Conservation (phyloP, 2,888 invertebrate species). For the Idaea dimidiata region DNA sequence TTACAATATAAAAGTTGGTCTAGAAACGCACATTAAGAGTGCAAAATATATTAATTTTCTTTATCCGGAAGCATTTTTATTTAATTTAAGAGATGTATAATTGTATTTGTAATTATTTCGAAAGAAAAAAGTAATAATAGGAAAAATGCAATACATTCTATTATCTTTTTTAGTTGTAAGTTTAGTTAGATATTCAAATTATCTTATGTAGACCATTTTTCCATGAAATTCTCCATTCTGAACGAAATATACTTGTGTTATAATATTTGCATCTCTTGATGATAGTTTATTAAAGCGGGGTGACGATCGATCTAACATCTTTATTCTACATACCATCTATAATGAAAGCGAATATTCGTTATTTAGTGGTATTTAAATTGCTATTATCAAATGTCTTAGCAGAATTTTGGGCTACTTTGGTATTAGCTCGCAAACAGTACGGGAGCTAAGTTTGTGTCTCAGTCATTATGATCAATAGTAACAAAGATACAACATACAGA, state of each 20-base stretch:
- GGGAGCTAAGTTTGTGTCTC: no score
- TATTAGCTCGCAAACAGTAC: no score
- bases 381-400: no score
- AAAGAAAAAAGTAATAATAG: slow-evolving; percentile 41
- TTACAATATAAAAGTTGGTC: slow-evolving; percentile 21
- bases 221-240: slow-evolving; percentile 6
- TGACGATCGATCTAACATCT: no score
- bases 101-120: slow-evolving; percentile 40
- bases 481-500: no score
- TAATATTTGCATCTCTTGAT: slow-evolving; percentile 2
- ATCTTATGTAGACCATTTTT: slow-evolving; percentile 33
- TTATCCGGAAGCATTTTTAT: slow-evolving; percentile 51
- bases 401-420: no score
- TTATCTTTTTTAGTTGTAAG: slow-evolving; percentile 54
- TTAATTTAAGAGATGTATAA: slow-evolving; percentile 38
- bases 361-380: no score
- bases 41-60: slow-evolving; percentile 42
- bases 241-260: slow-evolving; percentile 11
- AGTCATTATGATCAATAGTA: no score
- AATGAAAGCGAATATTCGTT: no score
- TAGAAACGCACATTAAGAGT: slow-evolving; percentile 49
- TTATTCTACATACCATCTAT: no score
- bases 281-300: no score
- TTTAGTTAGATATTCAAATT: slow-evolving; percentile 59
- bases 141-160: slow-evolving; percentile 70